phyloP scores from a whole-genome alignment of 2,888 invertebrate species.

The Tinea trinotella region DNA sequence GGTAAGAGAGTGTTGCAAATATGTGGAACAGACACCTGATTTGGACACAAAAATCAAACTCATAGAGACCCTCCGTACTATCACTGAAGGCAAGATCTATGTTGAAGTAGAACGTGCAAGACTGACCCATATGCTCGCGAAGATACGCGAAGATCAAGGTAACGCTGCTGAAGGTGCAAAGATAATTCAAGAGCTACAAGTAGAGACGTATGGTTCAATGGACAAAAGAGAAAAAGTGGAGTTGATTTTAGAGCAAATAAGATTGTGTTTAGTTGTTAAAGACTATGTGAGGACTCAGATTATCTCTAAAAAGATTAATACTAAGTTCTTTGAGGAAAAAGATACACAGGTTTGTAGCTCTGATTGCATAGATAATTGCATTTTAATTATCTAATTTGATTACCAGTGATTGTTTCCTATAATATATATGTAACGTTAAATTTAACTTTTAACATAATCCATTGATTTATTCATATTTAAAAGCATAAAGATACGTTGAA shows the following conservation, averaged over 20 bases:
- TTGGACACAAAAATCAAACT: slow-evolving; percentile 93
- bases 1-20: slow-evolving; percentile 95
- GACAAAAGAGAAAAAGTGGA: slow-evolving; percentile 97
- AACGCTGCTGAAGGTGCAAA: slow-evolving; percentile 91
- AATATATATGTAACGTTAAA: too few relatives aligned
- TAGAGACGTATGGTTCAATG: slow-evolving; percentile 99
- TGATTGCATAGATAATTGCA: too few relatives aligned
- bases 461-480: too few relatives aligned
- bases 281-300: slow-evolving; percentile 98
- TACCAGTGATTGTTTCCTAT: too few relatives aligned
- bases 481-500: too few relatives aligned
- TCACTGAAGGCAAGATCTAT: slow-evolving; percentile 99
- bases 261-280: slow-evolving; percentile 93
- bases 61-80: slow-evolving; percentile 94
- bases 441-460: too few relatives aligned
- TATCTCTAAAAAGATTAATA: slow-evolving; percentile 98
- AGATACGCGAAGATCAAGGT: slow-evolving; percentile 87
- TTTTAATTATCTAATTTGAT: too few relatives aligned
- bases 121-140: slow-evolving; percentile 90
- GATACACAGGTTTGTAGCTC: slow-evolving; percentile 67
- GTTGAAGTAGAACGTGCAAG: slow-evolving; percentile 99
- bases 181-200: slow-evolving; percentile 94
- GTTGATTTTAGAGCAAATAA: slow-evolving; percentile 98
- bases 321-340: slow-evolving; percentile 95
- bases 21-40: slow-evolving; percentile 93